phyloP scores from a whole-genome alignment of 2,888 invertebrate genomes.

The Hololepta plana region DNA sequence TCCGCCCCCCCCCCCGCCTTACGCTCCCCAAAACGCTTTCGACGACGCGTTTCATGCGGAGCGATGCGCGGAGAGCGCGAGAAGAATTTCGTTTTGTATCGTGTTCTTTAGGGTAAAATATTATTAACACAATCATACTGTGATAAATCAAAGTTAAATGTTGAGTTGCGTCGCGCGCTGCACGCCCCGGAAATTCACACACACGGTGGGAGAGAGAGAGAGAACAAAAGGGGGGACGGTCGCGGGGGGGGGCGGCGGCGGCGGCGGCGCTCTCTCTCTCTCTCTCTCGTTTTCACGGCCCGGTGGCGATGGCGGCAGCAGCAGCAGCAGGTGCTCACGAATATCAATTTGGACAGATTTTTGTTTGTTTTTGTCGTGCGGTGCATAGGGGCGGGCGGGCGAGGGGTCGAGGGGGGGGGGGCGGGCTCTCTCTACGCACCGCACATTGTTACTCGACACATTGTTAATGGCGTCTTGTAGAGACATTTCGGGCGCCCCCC shows the following conservation, averaged over 20 bases:
- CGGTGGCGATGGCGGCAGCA: no score
- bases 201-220: no score
- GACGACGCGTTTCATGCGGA: slow-evolving; percentile 22
- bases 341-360: background rate
- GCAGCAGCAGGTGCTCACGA: no score
- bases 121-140: slow-evolving; percentile 40
- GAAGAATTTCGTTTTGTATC: slow-evolving; percentile 20
- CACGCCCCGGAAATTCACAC: background rate
- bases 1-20: slow-evolving; percentile 4
- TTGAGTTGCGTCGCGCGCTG: slow-evolving; percentile 34
- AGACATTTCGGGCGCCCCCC: no score
- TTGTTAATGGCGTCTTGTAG: slow-evolving; percentile 23
- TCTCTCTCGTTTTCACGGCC: no score
- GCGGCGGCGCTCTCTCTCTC: no score
- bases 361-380: slow-evolving; percentile 11
- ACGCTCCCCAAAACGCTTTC: slow-evolving; percentile 8
- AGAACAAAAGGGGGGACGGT: no score
- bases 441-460: slow-evolving; percentile 21
- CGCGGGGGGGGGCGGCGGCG: no score
- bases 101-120: slow-evolving; percentile 26
- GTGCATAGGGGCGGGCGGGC: slow-evolving; percentile 11
- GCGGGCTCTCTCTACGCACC: slow-evolving; percentile 11
- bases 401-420: slow-evolving; percentile 11
- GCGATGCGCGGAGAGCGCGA: background rate
- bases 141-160: slow-evolving; percentile 49